These are phyloP conservation scores for Acrocyrtus sp. DNA, from an alignment of 2,888 invertebrate species.

Conservation along the genomic window DNA sequence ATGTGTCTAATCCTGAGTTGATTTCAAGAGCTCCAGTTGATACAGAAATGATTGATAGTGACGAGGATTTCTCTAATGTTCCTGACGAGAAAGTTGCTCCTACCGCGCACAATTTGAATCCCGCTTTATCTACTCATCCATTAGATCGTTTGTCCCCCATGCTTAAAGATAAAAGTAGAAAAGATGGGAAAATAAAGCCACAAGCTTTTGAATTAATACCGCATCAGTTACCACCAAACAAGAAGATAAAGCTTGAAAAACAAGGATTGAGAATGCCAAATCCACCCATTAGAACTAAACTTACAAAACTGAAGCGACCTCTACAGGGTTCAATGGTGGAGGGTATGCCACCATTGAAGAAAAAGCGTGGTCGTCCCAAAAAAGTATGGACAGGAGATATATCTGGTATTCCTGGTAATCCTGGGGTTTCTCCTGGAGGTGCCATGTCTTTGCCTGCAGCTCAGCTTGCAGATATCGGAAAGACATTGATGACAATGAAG, in stretches of 20 bases:
- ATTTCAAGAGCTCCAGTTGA: constrained; percentile 3
- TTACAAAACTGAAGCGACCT: background rate
- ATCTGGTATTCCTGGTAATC: background rate
- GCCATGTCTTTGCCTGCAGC: constrained; percentile 20
- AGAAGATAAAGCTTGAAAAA: too few species aligned
- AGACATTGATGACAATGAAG: constrained; percentile 40
- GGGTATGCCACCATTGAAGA: constrained; percentile 32
- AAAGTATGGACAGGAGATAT: constrained; percentile 17
- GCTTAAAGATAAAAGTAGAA: constrained; percentile 15
- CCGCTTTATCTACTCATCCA: background rate
- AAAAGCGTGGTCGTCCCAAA: constrained; percentile 60
- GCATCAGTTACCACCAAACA: too few species aligned
- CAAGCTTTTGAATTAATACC: too few species aligned
- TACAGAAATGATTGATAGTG: constrained; percentile 55
- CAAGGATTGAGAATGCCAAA: too few species aligned
- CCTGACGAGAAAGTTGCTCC: constrained; percentile 14
- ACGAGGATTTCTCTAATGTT: constrained; percentile 52
- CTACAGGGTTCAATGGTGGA: too few species aligned
- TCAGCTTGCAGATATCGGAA: constrained; percentile 35
- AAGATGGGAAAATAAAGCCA: too few species aligned
- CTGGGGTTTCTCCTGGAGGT: background rate
- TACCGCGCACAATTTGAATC: constrained; percentile 15
- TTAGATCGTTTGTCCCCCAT: background rate
- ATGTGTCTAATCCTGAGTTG: background rate
- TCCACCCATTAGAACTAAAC: too few species aligned